Base-by-base conservation (phyloP, 2,797 vertebrate species). In the Labeo calbasu region DNA sequence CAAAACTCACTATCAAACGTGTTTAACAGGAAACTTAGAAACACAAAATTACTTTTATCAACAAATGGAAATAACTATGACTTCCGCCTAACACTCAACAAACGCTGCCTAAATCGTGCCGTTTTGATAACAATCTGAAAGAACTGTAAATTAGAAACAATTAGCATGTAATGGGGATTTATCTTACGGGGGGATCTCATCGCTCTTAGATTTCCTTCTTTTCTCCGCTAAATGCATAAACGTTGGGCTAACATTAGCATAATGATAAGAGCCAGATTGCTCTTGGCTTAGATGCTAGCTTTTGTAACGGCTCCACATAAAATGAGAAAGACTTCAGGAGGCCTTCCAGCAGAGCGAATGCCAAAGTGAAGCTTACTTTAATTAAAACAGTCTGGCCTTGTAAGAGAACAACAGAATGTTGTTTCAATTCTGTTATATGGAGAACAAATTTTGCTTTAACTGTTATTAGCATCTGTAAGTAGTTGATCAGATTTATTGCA, bases 151-250 rank as follows among this genome's bases (percentile, higher is more conserved):
- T 90, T 85, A 87, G 88, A 84, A 89, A 69, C 84, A 92, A 93
- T 94, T 94, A 91, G 88, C 91, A 93, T 93, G 91, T 94, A 94
- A 94, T 93, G 90, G 88, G 82, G 73, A 86, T 85, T 92, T 92
- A 93, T 94, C 93, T 83, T 40, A 40, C 36, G 17, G 5, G 88
- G 14, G 81, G 81, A 92, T 94, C 94, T 89, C 36, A 86, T 88
- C 89, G 86, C 80, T 83, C 75, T 82, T 81, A 87, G 83, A 84
- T 77, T 36, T 57, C 78, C 83, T 90, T 89, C 87, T 91, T 91
- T 88, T 83, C 59, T 78, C 53, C 65, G 17, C 86, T 65, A 80
- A 87, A 85, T 7, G 40, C 77, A 89, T 83, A 81, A 91, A 90
- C 76, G 85, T 87, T 81, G 53, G 86, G 84, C 87, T 87, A 88